Conservation (phyloP, 2,797 vertebrate species). For the Manis javanica region DNA sequence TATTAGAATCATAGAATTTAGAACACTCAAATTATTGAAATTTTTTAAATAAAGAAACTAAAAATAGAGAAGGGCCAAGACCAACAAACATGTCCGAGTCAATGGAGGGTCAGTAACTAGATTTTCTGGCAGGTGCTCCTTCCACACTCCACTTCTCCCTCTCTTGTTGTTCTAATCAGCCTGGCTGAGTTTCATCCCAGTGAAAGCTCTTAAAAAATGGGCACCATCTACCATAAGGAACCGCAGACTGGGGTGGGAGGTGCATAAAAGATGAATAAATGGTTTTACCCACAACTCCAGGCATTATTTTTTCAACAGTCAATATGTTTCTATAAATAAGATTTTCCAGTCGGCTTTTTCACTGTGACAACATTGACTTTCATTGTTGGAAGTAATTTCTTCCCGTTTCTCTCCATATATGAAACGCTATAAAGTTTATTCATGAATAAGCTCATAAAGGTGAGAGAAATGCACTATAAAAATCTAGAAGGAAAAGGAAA, state of each 20-base stretch:
- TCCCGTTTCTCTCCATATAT: background rate
- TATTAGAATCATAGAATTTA: background rate
- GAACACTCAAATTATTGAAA: background rate
- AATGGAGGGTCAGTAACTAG: background rate
- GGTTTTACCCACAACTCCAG: background rate
- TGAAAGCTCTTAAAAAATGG: background rate
- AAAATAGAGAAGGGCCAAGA: background rate
- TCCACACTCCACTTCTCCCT: background rate
- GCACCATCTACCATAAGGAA: background rate
- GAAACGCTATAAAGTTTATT: constrained; percentile 52
- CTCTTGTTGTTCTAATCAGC: background rate
- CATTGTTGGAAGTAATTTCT: constrained; percentile 50
- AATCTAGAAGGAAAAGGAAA: background rate
- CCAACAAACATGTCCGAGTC: background rate
- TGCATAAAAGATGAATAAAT: background rate
- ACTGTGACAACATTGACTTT: constrained; percentile 51
- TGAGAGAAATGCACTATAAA: background rate
- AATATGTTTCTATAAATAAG: constrained; percentile 28
- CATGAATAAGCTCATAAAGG: constrained; percentile 38
- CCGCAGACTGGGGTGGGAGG: background rate
- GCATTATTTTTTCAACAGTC: background rate
- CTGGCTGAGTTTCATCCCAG: background rate
- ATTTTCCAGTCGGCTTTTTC: constrained; percentile 49
- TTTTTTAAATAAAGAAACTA: background rate
- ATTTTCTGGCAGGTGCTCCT: background rate